phyloP scores from a whole-genome alignment of 2,888 invertebrate genomes.

The Nemotelus pantherinus region DNA sequence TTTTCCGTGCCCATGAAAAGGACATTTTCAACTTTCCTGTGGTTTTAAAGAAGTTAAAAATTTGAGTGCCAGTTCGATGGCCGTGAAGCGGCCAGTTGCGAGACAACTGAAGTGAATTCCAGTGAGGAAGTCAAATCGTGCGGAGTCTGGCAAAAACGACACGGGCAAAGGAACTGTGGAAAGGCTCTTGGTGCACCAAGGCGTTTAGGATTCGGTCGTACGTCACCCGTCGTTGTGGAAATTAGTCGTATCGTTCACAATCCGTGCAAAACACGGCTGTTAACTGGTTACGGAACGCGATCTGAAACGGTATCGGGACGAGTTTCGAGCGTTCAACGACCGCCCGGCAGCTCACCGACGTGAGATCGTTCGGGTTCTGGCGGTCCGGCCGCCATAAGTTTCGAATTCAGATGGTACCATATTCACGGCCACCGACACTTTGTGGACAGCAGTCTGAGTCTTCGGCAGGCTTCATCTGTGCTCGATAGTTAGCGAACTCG shows the following conservation, averaged over 20 bases:
- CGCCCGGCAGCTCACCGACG: constrained; percentile 25
- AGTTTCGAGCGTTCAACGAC: constrained; percentile 34
- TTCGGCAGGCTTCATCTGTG: background rate
- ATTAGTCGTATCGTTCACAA: background rate
- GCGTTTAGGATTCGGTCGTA: constrained; percentile 23
- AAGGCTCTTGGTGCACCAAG: background rate
- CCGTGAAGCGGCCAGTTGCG: constrained; percentile 4
- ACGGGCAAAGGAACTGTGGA: background rate
- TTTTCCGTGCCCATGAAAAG: constrained; percentile 19
- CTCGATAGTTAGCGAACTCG: constrained; percentile 15
- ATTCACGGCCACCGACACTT: constrained; percentile 3
- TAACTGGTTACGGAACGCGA: background rate
- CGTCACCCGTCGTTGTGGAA: constrained; percentile 19
- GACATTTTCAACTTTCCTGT: background rate
- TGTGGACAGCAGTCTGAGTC: constrained; percentile 12
- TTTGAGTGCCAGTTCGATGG: constrained; percentile 19
- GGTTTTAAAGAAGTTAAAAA: background rate
- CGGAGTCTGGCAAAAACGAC: background rate
- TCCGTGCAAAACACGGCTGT: background rate
- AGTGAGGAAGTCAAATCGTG: background rate
- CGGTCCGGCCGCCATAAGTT: background rate
- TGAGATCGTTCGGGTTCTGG: constrained; percentile 18
- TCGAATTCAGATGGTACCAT: constrained; percentile 19
- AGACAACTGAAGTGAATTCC: constrained; percentile 6
- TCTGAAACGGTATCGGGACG: background rate